These are phyloP conservation scores for Macrotis lagotis DNA, from an alignment of 2,113 vertebrate genomes.

Conservation along the genomic window DNA sequence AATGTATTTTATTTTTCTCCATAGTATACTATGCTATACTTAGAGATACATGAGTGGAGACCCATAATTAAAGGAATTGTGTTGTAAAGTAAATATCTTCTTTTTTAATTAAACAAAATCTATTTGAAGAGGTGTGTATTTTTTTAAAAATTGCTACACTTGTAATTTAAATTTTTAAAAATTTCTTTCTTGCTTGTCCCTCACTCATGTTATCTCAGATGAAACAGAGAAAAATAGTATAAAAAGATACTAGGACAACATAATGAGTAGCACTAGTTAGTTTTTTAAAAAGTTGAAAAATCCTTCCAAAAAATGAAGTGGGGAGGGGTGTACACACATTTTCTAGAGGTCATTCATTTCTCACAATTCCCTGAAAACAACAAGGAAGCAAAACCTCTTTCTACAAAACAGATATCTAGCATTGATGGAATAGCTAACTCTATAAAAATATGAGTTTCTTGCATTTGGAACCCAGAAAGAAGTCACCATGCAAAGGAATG, in stretches of 20 bases:
- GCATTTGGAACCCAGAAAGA: not conserved
- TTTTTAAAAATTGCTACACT: conserved; percentile 1
- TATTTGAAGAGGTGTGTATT: not conserved
- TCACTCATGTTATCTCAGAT: not conserved
- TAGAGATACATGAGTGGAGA: not conserved
- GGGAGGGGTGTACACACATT: not conserved
- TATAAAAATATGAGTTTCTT: not conserved
- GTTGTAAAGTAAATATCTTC: not conserved
- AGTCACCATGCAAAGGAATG: not conserved
- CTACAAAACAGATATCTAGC: not conserved
- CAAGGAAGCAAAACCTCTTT: not conserved
- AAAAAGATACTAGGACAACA: not conserved
- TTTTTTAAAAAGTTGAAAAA: not conserved
- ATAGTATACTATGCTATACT: not conserved
- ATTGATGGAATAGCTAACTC: not conserved
- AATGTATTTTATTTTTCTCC: not conserved
- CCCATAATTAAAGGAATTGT: not conserved
- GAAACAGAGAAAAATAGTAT: not conserved
- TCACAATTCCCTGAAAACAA: not conserved
- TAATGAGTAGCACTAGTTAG: not conserved
- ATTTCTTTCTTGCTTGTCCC: not conserved
- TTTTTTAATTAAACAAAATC: conserved; percentile 7
- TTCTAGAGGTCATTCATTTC: not conserved
- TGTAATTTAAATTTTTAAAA: not conserved
- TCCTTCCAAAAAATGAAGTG: not conserved